Evolutionary conservation across 1,140 invertebrate species (phyloP).

Genomic region (Euura saliciscinereae): DNA sequence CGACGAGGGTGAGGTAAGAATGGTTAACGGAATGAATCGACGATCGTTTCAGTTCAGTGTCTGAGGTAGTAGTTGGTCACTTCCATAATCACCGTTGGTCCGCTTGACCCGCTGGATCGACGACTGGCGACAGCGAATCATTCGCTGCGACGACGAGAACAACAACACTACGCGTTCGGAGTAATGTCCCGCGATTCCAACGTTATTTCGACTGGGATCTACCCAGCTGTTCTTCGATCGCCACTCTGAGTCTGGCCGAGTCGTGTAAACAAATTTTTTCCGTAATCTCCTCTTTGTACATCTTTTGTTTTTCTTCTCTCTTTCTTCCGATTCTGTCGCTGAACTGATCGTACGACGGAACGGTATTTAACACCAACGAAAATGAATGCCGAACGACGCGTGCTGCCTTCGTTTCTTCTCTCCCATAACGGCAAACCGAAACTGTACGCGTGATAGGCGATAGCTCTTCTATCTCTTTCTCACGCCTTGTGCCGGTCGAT

Average conservation of each 20-base stretch:
- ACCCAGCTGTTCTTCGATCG: neutral
- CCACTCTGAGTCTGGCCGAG: neutral
- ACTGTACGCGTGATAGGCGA: neutral
- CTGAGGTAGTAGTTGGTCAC: too few species aligned
- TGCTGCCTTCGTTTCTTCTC: neutral
- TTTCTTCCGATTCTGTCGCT: neutral
- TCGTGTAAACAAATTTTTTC: neutral
- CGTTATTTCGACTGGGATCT: neutral
- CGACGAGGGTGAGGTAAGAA: too few species aligned
- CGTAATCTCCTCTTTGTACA: neutral
- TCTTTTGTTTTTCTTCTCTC: neutral
- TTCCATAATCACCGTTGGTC: neutral
- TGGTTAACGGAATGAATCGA: neutral
- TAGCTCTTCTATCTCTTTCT: neutral
- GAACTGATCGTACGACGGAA: neutral
- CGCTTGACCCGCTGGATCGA: neutral
- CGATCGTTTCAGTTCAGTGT: neutral
- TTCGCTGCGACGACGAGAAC: neutral
- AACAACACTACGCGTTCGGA: neutral
- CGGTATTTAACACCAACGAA: neutral
- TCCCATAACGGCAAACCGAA: neutral
- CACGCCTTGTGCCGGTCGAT: neutral
- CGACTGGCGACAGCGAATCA: neutral
- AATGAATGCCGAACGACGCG: neutral
- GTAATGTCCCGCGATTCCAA: neutral